Evolutionary conservation across 2,797 vertebrate species (phyloP).

Genomic region (Iguana delicatissima): DNA sequence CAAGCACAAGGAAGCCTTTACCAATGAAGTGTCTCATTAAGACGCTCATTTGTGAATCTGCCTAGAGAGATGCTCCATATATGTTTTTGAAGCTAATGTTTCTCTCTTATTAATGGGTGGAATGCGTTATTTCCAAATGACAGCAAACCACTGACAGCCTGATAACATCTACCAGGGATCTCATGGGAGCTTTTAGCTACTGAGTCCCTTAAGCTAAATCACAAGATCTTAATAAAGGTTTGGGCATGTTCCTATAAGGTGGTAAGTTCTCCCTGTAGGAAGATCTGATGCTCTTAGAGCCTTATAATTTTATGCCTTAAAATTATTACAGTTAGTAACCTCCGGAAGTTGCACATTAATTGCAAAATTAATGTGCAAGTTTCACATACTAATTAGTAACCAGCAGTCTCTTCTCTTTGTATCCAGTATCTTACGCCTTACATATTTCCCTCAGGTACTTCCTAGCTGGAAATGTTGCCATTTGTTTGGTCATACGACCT

Average conservation of each 20-base stretch:
- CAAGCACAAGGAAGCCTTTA: neutral
- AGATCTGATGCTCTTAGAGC: conserved; percentile 14
- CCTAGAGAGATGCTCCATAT: neutral
- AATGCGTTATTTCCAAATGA: conserved; percentile 24
- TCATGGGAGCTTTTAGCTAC: conserved; percentile 26
- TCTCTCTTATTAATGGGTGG: conserved; percentile 3
- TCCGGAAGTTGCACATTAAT: conserved; percentile 45
- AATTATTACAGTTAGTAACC: neutral
- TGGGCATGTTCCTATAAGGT: conserved; percentile 6
- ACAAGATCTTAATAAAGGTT: conserved; percentile 30
- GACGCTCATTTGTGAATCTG: conserved; percentile 19
- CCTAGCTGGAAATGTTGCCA: conserved; percentile 58
- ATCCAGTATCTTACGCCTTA: conserved; percentile 1
- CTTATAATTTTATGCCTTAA: neutral
- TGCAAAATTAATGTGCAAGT: conserved; percentile 14
- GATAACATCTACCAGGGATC: neutral
- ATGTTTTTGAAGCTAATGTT: neutral
- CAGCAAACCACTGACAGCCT: conserved; percentile 1
- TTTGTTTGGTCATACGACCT: conserved; percentile 71
- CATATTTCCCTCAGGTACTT: conserved; percentile 43
- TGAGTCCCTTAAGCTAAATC: conserved; percentile 5
- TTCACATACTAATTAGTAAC: conserved; percentile 17
- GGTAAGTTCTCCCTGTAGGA: conserved; percentile 10
- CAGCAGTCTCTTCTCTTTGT: neutral
- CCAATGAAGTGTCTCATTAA: conserved; percentile 16